Evolutionary conservation across 2,797 vertebrate genomes (phyloP), one percentile per base, ranked within the genome.

Genomic region (Rachycentron canadum): DNA sequence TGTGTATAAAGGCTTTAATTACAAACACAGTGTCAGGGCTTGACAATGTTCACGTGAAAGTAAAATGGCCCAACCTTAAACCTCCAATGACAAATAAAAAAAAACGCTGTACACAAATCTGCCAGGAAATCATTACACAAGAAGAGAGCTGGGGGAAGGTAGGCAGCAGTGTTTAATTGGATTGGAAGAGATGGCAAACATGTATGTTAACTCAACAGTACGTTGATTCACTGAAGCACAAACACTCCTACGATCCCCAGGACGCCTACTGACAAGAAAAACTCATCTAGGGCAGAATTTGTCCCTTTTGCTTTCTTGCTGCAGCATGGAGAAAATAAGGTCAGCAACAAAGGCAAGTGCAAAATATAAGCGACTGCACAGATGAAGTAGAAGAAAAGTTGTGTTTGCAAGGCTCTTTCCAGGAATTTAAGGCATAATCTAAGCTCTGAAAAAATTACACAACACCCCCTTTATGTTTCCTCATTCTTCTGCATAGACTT

Each of bases 61-160:
- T 1, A 68, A 73, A 47, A 40, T 47, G 23, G 21, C 50, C 43
- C 40, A 23, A 16, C n/a, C 32, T 23, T 8, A 59, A 59, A 66
- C 16, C 5, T 43, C 17, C 21, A 21, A n/a, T 32, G 23, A n/a
- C 34, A 50, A 28, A 43, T 36, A 59, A 3, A 45, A 36, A n/a
- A n/a, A n/a, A n/a, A n/a, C n/a, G n/a, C 23, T 21, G 45, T 19
- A 17, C 36, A 56, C 5, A 56, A 64, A 69, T 57, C 32, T 57
- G 40, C 17, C n/a, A 25, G 13, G 26, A 59, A 36, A 70, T 67
- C 26, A 43, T 90, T 83, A 82, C 70, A 83, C 78, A 88, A 90
- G 53, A 53, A 73, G 59, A 52, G 69, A 16, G 34, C 32, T 6
- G 32, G 26, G 61, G 47, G 16, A 11, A 59, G n/a, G 36, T 45